A percentile compares a stretch with the other conserved stretches of the same genome.
phyloP scores from a whole-genome alignment of 2,113 vertebrate genomes.

The Recurvirostra avosetta region DNA sequence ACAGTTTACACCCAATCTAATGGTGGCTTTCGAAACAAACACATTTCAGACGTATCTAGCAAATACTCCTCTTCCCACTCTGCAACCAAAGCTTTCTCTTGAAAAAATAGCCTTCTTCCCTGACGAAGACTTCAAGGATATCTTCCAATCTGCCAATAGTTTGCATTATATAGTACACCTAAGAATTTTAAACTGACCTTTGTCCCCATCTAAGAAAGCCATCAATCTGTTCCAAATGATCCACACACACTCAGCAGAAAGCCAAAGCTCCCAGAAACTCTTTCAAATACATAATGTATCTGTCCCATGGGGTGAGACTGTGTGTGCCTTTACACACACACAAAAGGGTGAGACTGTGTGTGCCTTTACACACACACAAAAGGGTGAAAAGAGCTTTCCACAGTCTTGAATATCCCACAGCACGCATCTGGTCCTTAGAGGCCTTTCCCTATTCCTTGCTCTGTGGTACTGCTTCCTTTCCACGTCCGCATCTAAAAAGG shows the following conservation, averaged over 20 bases:
- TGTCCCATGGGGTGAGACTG: neutral
- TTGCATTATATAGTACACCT: conserved; percentile 2
- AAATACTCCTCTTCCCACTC: neutral
- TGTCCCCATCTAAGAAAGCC: neutral
- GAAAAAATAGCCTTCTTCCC: neutral
- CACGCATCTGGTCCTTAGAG: neutral
- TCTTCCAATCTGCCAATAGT: neutral
- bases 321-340: accelerated
- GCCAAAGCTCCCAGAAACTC: neutral
- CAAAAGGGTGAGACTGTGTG: neutral
- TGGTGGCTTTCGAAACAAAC: conserved; percentile 10
- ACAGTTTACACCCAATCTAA: neutral
- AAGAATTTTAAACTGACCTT: conserved; percentile 26
- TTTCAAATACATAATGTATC: neutral
- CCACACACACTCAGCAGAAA: neutral
- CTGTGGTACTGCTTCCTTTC: neutral
- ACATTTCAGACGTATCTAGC: neutral
- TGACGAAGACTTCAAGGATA: neutral
- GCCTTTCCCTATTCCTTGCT: neutral
- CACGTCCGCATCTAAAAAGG: neutral
- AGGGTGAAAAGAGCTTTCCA: neutral
- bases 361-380: accelerated
- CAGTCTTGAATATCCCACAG: neutral
- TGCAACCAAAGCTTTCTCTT: neutral
- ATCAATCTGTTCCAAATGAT: neutral